Evolutionary conservation across 2,888 invertebrate species (phyloP), one percentile per base, ranked within the genome.

Genomic region (Pachliopta kotzebuea): DNA sequence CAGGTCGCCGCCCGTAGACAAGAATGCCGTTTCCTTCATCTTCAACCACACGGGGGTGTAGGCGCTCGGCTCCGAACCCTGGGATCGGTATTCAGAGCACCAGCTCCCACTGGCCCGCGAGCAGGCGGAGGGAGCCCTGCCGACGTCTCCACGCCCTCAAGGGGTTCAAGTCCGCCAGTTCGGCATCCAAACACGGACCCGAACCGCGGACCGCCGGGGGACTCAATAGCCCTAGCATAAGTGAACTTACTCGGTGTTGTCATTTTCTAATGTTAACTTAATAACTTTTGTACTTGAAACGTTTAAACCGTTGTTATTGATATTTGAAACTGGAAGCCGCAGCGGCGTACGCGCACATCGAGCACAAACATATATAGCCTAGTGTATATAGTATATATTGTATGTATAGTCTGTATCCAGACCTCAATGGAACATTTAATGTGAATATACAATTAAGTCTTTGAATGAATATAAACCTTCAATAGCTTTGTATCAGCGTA

Each of bases 41-140:
- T 94, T 94, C 86, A 95, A 95, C 79, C 95, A 95, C 82, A 95
- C 95, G n/a, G 95, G 95, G 56, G 95, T 95, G 71, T 95, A 95
- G 91, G 72, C 67, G 42, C 42, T 2, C 17, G 17, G 56, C 60
- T 60, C 65, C 56, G 62, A 55, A 66, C 62, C 67, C 56, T 71
- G 75, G 76, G 73, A 75, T 72, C 71, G 79, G 78, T 79, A 74
- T 73, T 71, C 71, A 73, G 67, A 77, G 79, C 81, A 79, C 66
- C 72, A 70, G 77, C 80, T 77, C 70, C 69, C 69, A 72, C 73
- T 78, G 76, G 45, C 24, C 14, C 17, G 45, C 42, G 45, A 52
- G 29, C 18, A 24, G 21, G n/a, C 37, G 23, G 31, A 29, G 56
- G 18, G 62, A 78, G 81, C 75, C 87, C 86, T 87, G 87, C 87